Percentiles rank a stretch among this genome's conserved stretches.
phyloP scores from a whole-genome alignment of 64 coral and sea anemone species.

The Hydrozoanthus tunicans region DNA sequence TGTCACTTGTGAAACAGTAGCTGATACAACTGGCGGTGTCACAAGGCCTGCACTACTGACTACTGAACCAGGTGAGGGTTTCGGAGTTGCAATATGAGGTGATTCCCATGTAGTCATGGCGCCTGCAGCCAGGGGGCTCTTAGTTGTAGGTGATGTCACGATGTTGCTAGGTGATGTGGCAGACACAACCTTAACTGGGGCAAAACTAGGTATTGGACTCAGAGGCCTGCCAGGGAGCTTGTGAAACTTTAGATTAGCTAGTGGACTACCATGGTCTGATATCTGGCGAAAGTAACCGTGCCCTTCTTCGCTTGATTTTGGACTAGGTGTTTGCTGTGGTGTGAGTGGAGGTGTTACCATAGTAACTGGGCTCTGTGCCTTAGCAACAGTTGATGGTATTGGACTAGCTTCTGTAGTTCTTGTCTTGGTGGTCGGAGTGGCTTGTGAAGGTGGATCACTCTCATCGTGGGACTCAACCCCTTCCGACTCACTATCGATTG shows the following conservation, averaged over 20 bases:
- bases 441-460: not conserved
- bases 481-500: conserved; percentile 51
- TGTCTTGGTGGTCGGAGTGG: not conserved
- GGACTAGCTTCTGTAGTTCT: not conserved
- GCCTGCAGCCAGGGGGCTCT: conserved; percentile 35
- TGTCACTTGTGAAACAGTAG: not conserved
- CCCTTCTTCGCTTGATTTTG: conserved; percentile 12
- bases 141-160: conserved; percentile 42
- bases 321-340: conserved; percentile 35
- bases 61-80: conserved; percentile 4
- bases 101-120: not conserved
- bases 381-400: not conserved
- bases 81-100: conserved; percentile 17
- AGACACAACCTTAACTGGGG: not conserved
- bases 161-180: not conserved
- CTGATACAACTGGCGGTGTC: not conserved
- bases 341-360: conserved; percentile 18
- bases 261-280: conserved; percentile 39
- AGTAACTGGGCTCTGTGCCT: conserved; percentile 24
- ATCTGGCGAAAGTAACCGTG: conserved; percentile 35
- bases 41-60: not conserved
- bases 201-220: conserved; percentile 30
- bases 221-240: conserved; percentile 28
- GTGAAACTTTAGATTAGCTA: conserved; percentile 30
- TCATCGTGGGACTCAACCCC: conserved; percentile 22